Base-by-base conservation (phyloP, 1,140 invertebrate genomes). In the Cyrtorhinus lividipennis region DNA sequence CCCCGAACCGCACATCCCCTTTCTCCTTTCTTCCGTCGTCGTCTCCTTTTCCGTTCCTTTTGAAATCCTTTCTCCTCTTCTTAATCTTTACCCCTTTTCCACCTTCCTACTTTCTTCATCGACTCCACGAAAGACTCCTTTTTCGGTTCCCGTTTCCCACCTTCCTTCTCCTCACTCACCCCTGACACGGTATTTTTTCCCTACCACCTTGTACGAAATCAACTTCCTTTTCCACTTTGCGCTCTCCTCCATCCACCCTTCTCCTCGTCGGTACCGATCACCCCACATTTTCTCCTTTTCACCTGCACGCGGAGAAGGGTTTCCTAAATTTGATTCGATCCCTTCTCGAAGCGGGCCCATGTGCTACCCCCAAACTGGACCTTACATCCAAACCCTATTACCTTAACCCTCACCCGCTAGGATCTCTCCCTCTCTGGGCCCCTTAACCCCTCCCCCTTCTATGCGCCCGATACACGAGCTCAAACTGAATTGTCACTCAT, bases 1-100 rank as follows among this genome's bases (percentile, higher is more conserved):
- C 66, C 63, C 60, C 65, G 61, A 62, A 66, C 66, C 66, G 61
- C 66, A 61, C 65, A 57, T 63, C 64, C 58, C 57, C 64, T 59
- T 65, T 38, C 56, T 27, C 56, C 66, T 24, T 56, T 27, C 58
- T 59, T 59, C 58, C 58, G 24, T 22, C 56, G 18, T 13, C 56
- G 22, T 57, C 22, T 56, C 48, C 8, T 20, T 56, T 56, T 22
- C n/a, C 48, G 10, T 56, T 56, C 13, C 25, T 24, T 25, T 58
- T 58, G n/a, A n/a, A n/a, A n/a, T n/a, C n/a, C 18, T 26, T 26
- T 24, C 57, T 56, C 20, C 12, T 13, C 15, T 5, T 20, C 24
- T 25, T 23, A 20, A 24, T 57, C 3, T 20, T 44, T 25, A 53
- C 48, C 48, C 22, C 56, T 58, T 56, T 22, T 8, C 48, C 22